phyloP scores from a whole-genome alignment of 2,888 invertebrate species.

The Tanypteryx hageni region DNA sequence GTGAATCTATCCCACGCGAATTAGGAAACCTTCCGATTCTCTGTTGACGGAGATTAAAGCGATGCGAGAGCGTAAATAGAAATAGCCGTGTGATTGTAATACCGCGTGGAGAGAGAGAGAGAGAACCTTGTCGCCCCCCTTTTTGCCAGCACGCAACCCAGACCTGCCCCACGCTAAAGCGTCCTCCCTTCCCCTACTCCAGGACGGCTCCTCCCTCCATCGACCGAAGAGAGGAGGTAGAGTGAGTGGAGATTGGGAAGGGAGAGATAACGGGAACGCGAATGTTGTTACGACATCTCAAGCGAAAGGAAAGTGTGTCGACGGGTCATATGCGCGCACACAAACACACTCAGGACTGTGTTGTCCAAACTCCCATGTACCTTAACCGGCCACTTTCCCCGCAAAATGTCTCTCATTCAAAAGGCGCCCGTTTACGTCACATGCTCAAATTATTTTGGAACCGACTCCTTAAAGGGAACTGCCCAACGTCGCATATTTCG shows the following conservation, averaged over 20 bases:
- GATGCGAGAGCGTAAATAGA: background rate
- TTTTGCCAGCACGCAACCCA: background rate
- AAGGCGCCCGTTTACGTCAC: no score
- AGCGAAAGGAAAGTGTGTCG: background rate
- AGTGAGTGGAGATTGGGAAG: background rate
- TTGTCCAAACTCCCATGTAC: no score
- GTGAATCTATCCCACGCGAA: background rate
- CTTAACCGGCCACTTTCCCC: background rate
- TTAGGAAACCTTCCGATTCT: background rate
- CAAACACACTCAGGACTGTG: background rate
- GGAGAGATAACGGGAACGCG: slow-evolving; percentile 7
- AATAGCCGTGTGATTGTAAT: background rate
- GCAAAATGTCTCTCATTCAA: background rate
- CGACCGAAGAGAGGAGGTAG: background rate
- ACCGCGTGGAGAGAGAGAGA: background rate
- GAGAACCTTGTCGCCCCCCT: background rate
- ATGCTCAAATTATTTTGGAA: no score
- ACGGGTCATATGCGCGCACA: background rate
- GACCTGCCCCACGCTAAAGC: background rate
- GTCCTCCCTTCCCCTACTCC: background rate
- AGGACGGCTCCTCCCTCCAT: background rate
- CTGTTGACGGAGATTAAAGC: background rate
- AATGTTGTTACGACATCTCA: background rate
- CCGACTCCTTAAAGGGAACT: no score
- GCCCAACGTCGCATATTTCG: no score